Evolutionary conservation across 2,888 invertebrate species (phyloP).

Genomic region (Caenorhabditis plicata): DNA sequence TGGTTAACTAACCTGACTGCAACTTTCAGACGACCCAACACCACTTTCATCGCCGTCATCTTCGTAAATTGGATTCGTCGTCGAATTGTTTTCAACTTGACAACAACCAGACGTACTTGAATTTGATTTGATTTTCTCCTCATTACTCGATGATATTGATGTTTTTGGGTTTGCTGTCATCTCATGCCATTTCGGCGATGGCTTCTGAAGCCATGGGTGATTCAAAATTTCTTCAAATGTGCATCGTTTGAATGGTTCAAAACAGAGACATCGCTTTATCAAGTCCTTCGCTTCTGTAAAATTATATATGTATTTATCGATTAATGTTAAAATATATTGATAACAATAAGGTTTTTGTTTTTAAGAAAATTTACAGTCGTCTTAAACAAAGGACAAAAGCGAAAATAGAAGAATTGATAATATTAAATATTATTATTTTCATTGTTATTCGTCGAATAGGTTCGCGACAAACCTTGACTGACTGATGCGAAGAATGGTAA

Average conservation of each 20-base stretch:
- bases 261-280: constrained; percentile 51
- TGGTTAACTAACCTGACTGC: no score
- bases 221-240: constrained; percentile 50
- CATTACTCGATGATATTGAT: no score
- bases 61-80: constrained; percentile 11
- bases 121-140: constrained; percentile 21
- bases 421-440: background rate
- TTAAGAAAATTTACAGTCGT: no score
- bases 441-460: background rate
- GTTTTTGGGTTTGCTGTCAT: no score
- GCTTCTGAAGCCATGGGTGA: constrained; percentile 51
- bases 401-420: no score
- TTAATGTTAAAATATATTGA: no score
- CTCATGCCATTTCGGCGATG: constrained; percentile 37
- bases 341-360: no score
- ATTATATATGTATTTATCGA: no score
- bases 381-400: no score
- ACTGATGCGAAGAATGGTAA: constrained; percentile 55
- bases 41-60: constrained; percentile 32
- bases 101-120: no score
- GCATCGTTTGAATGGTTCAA: constrained; percentile 54
- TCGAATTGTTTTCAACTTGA: no score
- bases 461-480: constrained; percentile 1
- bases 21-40: constrained; percentile 33
- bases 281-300: constrained; percentile 57